Percentiles rank a stretch among this genome's conserved stretches.
phyloP scores from a whole-genome alignment of 2,113 vertebrate genomes.

The Gila orcuttii region DNA sequence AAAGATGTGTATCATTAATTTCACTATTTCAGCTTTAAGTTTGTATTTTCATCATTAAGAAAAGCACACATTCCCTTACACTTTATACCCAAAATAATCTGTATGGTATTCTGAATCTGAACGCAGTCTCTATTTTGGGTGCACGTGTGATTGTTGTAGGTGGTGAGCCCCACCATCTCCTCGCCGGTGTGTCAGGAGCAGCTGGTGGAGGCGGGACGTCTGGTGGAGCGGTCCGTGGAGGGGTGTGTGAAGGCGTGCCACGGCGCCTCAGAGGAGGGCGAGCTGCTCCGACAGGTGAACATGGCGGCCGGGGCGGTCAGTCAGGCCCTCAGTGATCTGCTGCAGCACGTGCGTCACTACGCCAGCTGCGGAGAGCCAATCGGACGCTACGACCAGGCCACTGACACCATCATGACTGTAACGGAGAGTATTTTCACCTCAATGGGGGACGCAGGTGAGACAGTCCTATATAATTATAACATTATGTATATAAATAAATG shows the following conservation, averaged over 20 bases:
- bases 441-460: conserved; percentile 98
- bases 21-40: neutral
- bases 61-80: neutral
- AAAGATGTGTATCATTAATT: no score
- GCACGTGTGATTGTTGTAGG: conserved; percentile 68
- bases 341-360: conserved; percentile 95
- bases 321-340: conserved; percentile 91
- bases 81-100: neutral
- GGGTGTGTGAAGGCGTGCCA: conserved; percentile 93
- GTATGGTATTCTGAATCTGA: conserved; percentile 7
- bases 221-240: conserved; percentile 96
- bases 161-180: conserved; percentile 97
- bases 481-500: no score
- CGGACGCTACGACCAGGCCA: conserved; percentile 98
- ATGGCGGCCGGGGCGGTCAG: conserved; percentile 89
- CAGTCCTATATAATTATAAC: no score
- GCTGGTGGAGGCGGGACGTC: conserved; percentile 93
- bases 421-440: conserved; percentile 99
- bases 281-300: conserved; percentile 92
- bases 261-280: conserved; percentile 85
- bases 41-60: neutral
- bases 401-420: conserved; percentile 98
- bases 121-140: neutral
- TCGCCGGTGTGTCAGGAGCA: conserved; percentile 98
- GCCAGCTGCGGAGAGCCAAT: conserved; percentile 95